Conservation (phyloP, 2,797 vertebrate species). For the Otolemur crassicaudatus region DNA sequence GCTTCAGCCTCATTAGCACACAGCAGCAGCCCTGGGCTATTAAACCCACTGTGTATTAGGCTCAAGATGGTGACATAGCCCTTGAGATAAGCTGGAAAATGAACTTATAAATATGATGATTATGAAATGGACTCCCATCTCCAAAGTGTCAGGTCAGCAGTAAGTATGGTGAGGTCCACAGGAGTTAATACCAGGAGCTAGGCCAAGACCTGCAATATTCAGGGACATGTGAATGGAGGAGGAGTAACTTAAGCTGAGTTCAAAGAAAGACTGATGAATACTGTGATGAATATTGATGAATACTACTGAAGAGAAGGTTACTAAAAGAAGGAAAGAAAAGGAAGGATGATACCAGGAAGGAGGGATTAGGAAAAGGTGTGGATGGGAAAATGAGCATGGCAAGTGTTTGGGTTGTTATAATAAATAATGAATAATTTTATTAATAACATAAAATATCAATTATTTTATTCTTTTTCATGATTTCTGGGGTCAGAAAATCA, state of each 20-base stretch:
- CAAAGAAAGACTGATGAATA: not conserved
- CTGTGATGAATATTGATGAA: not conserved
- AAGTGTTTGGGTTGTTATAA: not conserved
- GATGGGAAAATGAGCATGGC: not conserved
- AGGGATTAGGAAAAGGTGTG: not conserved
- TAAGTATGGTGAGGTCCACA: too few species aligned
- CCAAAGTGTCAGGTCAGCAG: not conserved
- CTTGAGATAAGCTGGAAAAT: not conserved
- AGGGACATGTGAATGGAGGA: not conserved
- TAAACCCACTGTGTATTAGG: not conserved
- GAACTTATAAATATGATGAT: not conserved
- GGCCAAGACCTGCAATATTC: not conserved
- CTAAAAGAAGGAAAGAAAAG: not conserved
- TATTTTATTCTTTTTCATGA: not conserved
- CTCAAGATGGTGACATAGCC: not conserved
- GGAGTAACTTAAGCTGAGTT: not conserved
- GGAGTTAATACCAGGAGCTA: not conserved
- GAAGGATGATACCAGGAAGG: not conserved
- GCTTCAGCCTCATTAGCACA: not conserved
- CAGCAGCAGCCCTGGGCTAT: not conserved
- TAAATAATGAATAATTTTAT: not conserved
- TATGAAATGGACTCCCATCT: not conserved
- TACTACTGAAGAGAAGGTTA: not conserved
- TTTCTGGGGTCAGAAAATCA: not conserved
- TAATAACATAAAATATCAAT: not conserved